Base-by-base conservation (phyloP, 2,113 vertebrate genomes). In the Aegithalos caudatus region DNA sequence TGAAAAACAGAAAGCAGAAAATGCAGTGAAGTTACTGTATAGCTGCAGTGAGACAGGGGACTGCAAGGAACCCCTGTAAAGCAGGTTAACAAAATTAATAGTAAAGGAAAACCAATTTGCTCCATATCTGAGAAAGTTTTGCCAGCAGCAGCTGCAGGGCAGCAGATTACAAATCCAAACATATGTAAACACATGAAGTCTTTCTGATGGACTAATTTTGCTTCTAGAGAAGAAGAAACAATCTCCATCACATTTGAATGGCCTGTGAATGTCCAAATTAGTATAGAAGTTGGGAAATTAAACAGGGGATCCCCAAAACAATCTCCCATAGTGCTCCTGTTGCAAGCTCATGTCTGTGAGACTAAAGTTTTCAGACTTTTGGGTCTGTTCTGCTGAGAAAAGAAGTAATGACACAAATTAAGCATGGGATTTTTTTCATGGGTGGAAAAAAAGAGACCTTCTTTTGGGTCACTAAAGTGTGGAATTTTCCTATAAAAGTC, bases 1-100 rank as follows among this genome's bases (percentile, higher is more conserved):
- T 62, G 81, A 48, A 73, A 91, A 90, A 45, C 37, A 91, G 69
- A 89, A 92, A 91, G 74, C 56, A 88, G 71, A 84, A 90, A 89
- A 84, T 28, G 21, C 2, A 2, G 8, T 44, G 58, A 76, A 65
- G 37, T 90, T 79, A 54, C 33, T 73, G 35, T 61, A 22, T 16
- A 47, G 37, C 51, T 86, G 40, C 53, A 81, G 73, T 33, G 65
- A 81, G 40, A 66, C 33, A 37, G 27, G 22, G 60, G 88, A 71
- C 56, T 86, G 61, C 40, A 67, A 74, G 20, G 37, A 60, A 42
- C 4, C 10, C 31, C n/a, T 25, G 27, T 24, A 83, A 72, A 81
- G 38, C 66, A 90, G 27, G 33, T 57, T 77, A 57, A 80, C 51
- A 81, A 66, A 35, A 64, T 38, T 66, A 66, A 35, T 27, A 76